Conservation (phyloP, 2,113 vertebrate species). For the Aegotheles bennettii region DNA sequence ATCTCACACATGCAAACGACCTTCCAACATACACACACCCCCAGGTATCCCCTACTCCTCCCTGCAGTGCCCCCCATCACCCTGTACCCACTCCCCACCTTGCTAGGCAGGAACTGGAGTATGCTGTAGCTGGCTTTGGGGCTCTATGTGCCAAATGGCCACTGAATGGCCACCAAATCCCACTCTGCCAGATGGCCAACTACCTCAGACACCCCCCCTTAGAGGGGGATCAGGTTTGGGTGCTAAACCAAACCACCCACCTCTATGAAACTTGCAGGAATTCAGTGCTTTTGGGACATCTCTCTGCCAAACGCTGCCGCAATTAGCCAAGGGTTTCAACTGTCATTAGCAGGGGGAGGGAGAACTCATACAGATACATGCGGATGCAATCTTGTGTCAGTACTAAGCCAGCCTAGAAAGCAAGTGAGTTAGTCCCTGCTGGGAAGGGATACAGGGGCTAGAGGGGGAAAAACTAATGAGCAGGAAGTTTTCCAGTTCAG, state of each 20-base stretch:
- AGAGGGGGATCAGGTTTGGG: neutral
- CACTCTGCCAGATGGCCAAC: neutral
- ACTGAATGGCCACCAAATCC: neutral
- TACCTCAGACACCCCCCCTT: fast-evolving
- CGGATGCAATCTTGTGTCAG: neutral
- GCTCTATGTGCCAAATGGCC: neutral
- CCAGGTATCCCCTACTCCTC: neutral
- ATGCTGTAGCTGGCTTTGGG: neutral
- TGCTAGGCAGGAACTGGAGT: fast-evolving
- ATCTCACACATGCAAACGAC: neutral
- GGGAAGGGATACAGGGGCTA: neutral
- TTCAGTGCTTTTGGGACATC: neutral
- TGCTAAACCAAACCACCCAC: neutral
- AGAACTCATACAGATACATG: neutral
- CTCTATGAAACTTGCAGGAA: neutral
- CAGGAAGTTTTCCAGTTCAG: neutral
- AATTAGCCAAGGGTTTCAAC: neutral
- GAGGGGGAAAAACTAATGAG: neutral
- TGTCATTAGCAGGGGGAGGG: neutral
- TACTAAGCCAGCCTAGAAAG: neutral
- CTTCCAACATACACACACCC: neutral
- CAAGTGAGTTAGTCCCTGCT: neutral
- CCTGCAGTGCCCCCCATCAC: neutral
- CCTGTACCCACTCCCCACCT: neutral
- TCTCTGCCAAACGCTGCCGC: neutral